Evolutionary conservation across 2,797 vertebrate genomes (phyloP), one percentile per base, ranked within the genome.

Genomic region (Sebastes minor): DNA sequence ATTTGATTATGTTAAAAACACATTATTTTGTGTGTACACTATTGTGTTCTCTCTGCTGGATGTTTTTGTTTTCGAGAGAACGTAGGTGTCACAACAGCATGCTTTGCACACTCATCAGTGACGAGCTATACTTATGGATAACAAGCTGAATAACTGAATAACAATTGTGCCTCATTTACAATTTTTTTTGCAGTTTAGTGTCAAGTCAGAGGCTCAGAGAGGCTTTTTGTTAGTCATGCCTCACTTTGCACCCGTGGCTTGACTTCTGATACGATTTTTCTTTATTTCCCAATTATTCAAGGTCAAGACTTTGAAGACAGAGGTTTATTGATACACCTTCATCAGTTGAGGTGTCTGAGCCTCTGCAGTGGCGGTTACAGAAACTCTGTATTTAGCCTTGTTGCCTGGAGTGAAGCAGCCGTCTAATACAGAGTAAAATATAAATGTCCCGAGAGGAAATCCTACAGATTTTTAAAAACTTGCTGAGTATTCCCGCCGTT

Each of bases 71-170:
- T 74, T 18, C 8, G 49, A 18, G 18, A 67, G 23, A 61, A 35
- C 4, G 13, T 23, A 18, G 30, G 57, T 32, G 62, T 72, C 33
- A 52, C 64, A 65, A 46, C 32, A 77, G 25, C 66, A 42, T 5
- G 38, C 66, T 77, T 42, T 77, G 56, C 64, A 38, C 28, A n/a
- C 38, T 65, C 52, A 23, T 80, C 59, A 80, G 53, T 72, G 66
- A 77, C 65, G 23, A 70, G 64, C 57, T 25, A 78, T 55, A 57
- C 72, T 72, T 67, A 82, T 76, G 82, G 74, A 88, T 73, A 76
- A 78, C 30, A n/a, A 52, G 20, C 30, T n/a, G 76, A 80, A 86
- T 76, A 60, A 68, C 60, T 72, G 70, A 83, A 77, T 77, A 84
- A 85, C 67, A 87, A 76, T 25, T 20, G 2, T 16, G 53, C 32